Evolutionary conservation across 2,888 invertebrate genomes (phyloP).

Genomic region (Drosophila kuntzei): DNA sequence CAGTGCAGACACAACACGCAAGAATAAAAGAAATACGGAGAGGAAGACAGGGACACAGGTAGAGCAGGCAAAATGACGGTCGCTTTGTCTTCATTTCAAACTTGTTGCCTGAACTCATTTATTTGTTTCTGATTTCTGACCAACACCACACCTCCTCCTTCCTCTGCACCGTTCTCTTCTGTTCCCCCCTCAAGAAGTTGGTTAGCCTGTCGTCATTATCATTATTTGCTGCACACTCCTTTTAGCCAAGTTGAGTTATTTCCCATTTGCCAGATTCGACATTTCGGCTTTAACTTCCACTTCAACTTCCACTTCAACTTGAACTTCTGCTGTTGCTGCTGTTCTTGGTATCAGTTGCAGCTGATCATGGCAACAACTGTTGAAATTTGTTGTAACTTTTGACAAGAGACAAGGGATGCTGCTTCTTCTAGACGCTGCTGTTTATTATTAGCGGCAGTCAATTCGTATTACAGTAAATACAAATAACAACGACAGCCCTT

Average conservation of each 20-base stretch:
- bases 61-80: conserved; percentile 44
- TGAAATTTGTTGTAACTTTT: conserved; percentile 48
- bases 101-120: conserved; percentile 79
- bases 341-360: conserved; percentile 71
- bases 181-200: conserved; percentile 13
- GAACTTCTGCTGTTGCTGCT: conserved; percentile 9
- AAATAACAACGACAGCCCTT: conserved; percentile 59
- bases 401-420: conserved; percentile 1
- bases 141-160: conserved; percentile 65
- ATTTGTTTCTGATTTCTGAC: conserved; percentile 80
- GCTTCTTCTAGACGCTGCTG: conserved; percentile 36
- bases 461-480: conserved; percentile 78
- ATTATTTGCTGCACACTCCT: conserved; percentile 62
- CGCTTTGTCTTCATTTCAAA: conserved; percentile 80
- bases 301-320: conserved; percentile 4
- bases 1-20: conserved; percentile 25
- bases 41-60: conserved; percentile 1
- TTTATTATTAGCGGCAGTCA: conserved; percentile 79
- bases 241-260: conserved; percentile 59
- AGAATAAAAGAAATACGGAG: not conserved
- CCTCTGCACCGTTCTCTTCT: not conserved
- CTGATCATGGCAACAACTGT: conserved; percentile 56
- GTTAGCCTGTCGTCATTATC: conserved; percentile 70
- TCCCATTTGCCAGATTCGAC: conserved; percentile 65
- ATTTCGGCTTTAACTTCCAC: conserved; percentile 15